These are phyloP conservation scores for Phengaris arion DNA, from an alignment of 2,888 invertebrate genomes.

Conservation along the genomic window DNA sequence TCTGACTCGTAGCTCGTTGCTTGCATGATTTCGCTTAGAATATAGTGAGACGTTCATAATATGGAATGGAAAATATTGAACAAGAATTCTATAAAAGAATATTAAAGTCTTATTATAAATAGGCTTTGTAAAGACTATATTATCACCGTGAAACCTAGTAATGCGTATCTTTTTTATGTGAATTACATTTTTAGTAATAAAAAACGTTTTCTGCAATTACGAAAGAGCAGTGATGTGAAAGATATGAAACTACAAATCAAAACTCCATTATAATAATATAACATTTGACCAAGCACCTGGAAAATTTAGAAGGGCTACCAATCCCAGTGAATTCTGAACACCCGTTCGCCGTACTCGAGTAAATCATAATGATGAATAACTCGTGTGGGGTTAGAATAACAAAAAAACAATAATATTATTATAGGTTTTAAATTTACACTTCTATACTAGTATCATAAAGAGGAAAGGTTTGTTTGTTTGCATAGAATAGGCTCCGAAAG, in stretches of 20 bases:
- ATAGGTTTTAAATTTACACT: too few species aligned
- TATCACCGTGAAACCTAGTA: background rate
- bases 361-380: background rate
- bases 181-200: background rate
- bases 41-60: background rate
- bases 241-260: too few species aligned
- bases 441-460: too few species aligned
- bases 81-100: background rate
- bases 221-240: too few species aligned
- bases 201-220: too few species aligned
- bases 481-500: too few species aligned
- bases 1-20: background rate
- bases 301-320: too few species aligned
- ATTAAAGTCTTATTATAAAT: background rate
- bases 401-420: too few species aligned
- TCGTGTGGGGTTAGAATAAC: background rate
- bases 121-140: background rate
- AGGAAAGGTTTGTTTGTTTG: too few species aligned
- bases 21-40: slow-evolving; percentile 3
- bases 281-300: too few species aligned
- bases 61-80: background rate
- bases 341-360: background rate
- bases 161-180: background rate
- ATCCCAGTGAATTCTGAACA: too few species aligned
- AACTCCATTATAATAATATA: too few species aligned